Evolutionary conservation across 2,888 invertebrate genomes (phyloP).

Genomic region (Formica aserva): DNA sequence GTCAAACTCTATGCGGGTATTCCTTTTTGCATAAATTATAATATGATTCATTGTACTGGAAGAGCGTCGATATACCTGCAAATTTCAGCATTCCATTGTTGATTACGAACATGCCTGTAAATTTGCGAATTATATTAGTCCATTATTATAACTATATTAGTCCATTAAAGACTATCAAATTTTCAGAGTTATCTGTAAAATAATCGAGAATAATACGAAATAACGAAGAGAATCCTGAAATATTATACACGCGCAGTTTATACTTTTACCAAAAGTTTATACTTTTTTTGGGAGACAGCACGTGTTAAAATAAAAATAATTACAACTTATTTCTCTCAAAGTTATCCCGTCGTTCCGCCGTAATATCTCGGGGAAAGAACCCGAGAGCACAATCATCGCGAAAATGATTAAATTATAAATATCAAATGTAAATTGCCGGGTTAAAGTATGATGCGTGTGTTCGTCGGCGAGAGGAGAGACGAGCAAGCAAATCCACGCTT

Average conservation of each 20-base stretch:
- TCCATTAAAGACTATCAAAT: constrained; percentile 8
- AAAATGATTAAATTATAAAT: constrained; percentile 53
- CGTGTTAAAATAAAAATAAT: constrained; percentile 26
- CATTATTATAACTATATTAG: background rate
- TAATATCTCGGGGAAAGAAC: constrained; percentile 29
- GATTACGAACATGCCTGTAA: background rate
- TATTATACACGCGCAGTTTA: too few species aligned
- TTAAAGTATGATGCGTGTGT: constrained; percentile 52
- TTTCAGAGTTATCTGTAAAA: background rate
- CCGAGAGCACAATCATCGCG: constrained; percentile 27
- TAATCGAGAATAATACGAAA: background rate
- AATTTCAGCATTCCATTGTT: constrained; percentile 10
- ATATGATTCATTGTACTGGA: constrained; percentile 12
- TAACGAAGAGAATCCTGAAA: background rate
- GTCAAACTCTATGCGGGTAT: background rate
- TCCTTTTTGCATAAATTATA: constrained; percentile 12
- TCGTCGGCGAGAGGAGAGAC: constrained; percentile 27
- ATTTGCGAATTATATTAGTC: background rate
- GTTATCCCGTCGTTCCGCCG: background rate
- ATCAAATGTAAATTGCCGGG: constrained; percentile 48
- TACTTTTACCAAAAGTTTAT: background rate
- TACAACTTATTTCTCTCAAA: background rate
- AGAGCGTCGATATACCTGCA: background rate
- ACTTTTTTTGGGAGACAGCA: background rate
- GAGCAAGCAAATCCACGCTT: constrained; percentile 56